Base-by-base conservation (phyloP, 2,113 vertebrate species). In the Climacteris rufus region DNA sequence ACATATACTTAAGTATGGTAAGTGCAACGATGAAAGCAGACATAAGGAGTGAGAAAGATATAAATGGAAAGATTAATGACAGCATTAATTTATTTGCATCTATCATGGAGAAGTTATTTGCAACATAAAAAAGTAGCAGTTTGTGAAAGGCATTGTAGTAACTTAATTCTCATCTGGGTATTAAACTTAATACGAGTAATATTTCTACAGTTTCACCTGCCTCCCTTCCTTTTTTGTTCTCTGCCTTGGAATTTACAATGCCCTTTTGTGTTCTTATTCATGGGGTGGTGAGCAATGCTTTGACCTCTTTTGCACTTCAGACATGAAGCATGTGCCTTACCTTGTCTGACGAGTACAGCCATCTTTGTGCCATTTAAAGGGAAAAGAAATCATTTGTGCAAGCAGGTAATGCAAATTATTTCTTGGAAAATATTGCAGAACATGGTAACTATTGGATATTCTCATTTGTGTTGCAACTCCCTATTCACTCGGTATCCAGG, bases 1-100 rank as follows among this genome's bases (percentile, higher is more conserved):
- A 96, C 88, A 96, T 96, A 96, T 90, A 96, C 87, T 96, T 95
- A 96, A 96, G 94, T 93, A 94, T 90, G 89, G 93, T 96, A 95
- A 96, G 95, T 96, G 92, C 92, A 95, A 96, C 24, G 90, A 95
- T 94, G 93, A 96, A 96, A 96, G 94, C 88, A 93, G 96, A 96
- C 95, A 96, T 97, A 96, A 95, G 96, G 94, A 97, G 89, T 84
- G 92, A 95, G 94, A 96, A 94, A 94, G 95, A 97, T 96, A 96
- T 93, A 97, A 97, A 97, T 96, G 94, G 94, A 96, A 97, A 95
- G 96, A 96, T 96, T 97, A 97, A 96, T 96, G 90, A 96, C 95
- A 96, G 90, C 90, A 96, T 96, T 97, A 97, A 97, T 96, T 96
- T 94, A 95, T 96, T 96, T 97, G 94, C 94, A 96, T 96, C 88